A percentile compares a stretch with the other conserved stretches of the same genome.
These are phyloP conservation scores for Danaus chrysippus DNA, from an alignment of 2,888 invertebrate genomes.

Conservation along the genomic window DNA sequence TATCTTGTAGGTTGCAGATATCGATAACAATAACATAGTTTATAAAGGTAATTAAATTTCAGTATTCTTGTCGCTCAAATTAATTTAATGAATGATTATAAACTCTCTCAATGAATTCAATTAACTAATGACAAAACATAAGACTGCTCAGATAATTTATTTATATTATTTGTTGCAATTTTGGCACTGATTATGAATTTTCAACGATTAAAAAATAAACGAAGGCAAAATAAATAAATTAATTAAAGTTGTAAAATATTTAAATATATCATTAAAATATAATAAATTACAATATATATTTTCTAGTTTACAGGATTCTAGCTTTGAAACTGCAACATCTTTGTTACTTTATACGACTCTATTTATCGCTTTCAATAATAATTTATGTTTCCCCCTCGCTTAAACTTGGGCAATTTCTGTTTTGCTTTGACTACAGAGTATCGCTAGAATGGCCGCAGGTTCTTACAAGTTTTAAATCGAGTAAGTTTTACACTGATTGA, in stretches of 20 bases:
- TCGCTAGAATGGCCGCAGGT: not conserved
- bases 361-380: not conserved
- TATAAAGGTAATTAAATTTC: not conserved
- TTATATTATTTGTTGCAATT: too few species aligned
- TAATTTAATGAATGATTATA: too few species aligned
- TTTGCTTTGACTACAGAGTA: slow-evolving; percentile 3
- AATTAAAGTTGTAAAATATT: too few species aligned
- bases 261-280: too few species aligned
- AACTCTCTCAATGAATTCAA: too few species aligned
- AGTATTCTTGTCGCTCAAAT: too few species aligned
- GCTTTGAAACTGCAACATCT: not conserved
- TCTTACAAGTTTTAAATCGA: not conserved
- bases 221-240: too few species aligned
- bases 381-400: not conserved
- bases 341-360: not conserved
- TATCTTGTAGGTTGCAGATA: slow-evolving; percentile 17
- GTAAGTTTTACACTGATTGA: not conserved
- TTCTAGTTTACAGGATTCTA: not conserved
- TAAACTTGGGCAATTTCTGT: slow-evolving; percentile 2
- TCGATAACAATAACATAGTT: not conserved
- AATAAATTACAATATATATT: too few species aligned
- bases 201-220: too few species aligned
- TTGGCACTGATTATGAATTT: not conserved
- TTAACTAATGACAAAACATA: too few species aligned
- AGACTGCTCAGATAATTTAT: too few species aligned